Evolutionary conservation across 2,888 invertebrate genomes (phyloP), one percentile per base, ranked within the genome.

Genomic region (Pyrocoelia pectoralis): DNA sequence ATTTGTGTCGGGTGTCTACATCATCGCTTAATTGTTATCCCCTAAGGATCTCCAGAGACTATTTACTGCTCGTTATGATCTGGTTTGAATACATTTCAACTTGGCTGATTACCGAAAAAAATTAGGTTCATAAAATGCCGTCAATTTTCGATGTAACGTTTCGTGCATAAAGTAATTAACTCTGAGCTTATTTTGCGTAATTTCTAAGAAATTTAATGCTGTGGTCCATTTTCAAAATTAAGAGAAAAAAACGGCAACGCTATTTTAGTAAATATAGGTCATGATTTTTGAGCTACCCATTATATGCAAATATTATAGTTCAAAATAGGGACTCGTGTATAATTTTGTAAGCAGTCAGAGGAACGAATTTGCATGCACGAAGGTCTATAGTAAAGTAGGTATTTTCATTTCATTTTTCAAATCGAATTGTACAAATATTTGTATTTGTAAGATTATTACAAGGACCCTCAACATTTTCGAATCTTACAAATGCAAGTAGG

Each of bases 201-300:
- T 61, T 56, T 61, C 51, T 43, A 12, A 48, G 59, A 59, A 59
- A 52, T 38, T 19, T 41, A 17, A 15, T 24, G 48, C 29, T 14
- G 43, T 18, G 56, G 29, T 50, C 18, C 14, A 24, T 48, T 52
- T 33, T 40, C 10, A 46, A 61, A 56, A 51, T 17, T 57, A n/a
- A n/a, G 13, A 28, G 38, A 40, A 51, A 38, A 46, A 17, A 56
- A 28, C 48, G 38, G 55, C 52, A 50, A 49, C 54, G 59, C 43
- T 65, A 65, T 69, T 69, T 67, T 61, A 65, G 62, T 69, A 72
- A 72, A 72, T 72, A 72, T 72, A 68, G 72, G 69, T 72, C 72
- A 70, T 62, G 66, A 68, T 67, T 66, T 67, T 66, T 64, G 64
- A 65, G 62, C 69, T 69, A 68, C 68, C 62, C 63, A 72, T 70